Conservation (phyloP, 1,140 invertebrate genomes). For the Planococcus citri region DNA sequence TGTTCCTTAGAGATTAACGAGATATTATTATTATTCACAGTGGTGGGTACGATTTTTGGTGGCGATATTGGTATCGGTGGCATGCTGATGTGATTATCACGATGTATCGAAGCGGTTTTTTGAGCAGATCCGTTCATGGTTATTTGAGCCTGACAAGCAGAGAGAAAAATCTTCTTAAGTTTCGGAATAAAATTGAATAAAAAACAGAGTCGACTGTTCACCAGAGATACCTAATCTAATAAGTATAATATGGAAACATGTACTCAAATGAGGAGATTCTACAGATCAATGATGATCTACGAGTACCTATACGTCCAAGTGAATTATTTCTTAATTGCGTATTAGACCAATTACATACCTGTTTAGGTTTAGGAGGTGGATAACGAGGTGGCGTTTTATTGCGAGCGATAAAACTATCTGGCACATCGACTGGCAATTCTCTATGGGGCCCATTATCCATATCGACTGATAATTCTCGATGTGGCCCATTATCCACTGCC, state of each 20-base stretch:
- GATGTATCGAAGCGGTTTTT: conserved; percentile 22
- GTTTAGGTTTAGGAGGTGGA: conserved; percentile 44
- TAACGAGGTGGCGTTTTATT: conserved; percentile 86
- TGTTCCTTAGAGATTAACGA: conserved; percentile 39
- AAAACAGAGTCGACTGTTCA: too few species aligned
- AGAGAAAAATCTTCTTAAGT: background rate
- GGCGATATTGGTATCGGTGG: conserved; percentile 31
- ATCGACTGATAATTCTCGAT: conserved; percentile 95
- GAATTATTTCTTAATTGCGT: too few species aligned
- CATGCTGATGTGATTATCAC: background rate
- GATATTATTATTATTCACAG: conserved; percentile 35
- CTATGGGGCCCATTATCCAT: conserved; percentile 66
- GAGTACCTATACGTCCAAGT: background rate
- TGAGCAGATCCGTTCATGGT: conserved; percentile 23
- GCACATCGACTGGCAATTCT: conserved; percentile 97
- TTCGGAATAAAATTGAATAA: background rate
- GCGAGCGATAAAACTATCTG: conserved; percentile 81
- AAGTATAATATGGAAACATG: too few species aligned
- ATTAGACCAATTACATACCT: background rate
- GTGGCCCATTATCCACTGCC: conserved; percentile 57
- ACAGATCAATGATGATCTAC: background rate
- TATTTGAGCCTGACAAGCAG: background rate
- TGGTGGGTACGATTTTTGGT: conserved; percentile 45
- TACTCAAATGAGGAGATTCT: background rate
- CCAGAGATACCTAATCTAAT: too few species aligned